These are phyloP conservation scores for Bungarus multicinctus DNA, from an alignment of 2,113 vertebrate genomes.

Conservation along the genomic window DNA sequence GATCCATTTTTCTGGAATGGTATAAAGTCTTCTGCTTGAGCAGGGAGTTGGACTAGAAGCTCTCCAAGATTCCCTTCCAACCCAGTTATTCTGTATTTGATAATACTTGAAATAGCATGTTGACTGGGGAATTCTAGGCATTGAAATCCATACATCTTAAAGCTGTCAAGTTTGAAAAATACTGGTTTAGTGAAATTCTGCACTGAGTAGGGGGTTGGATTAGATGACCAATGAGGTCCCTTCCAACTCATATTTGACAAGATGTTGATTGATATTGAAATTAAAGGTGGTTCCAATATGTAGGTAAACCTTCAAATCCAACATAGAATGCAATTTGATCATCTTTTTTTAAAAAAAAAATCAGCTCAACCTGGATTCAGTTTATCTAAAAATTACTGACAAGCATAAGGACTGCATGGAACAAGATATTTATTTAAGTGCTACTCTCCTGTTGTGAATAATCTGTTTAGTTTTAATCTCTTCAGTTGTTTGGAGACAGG, in stretches of 20 bases:
- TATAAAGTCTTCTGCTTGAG: background rate
- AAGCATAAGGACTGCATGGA: background rate
- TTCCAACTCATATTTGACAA: background rate
- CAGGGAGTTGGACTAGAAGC: background rate
- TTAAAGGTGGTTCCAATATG: background rate
- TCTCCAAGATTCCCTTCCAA: background rate
- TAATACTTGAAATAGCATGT: background rate
- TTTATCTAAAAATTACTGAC: background rate
- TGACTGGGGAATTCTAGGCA: background rate
- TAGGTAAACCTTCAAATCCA: background rate
- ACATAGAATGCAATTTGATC: background rate
- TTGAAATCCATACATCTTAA: background rate
- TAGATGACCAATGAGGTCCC: background rate
- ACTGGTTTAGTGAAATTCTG: background rate
- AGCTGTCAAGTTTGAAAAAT: background rate
- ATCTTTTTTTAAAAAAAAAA: background rate
- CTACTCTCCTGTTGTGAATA: background rate
- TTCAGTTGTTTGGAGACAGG: background rate
- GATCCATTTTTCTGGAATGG: background rate
- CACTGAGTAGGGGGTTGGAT: background rate
- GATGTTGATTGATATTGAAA: background rate
- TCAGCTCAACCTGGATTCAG: background rate
- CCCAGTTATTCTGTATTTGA: background rate
- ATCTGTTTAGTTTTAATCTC: background rate
- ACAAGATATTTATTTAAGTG: background rate